Base-by-base conservation (phyloP, 2,797 vertebrate genomes). In the Emydoidea blandingii region DNA sequence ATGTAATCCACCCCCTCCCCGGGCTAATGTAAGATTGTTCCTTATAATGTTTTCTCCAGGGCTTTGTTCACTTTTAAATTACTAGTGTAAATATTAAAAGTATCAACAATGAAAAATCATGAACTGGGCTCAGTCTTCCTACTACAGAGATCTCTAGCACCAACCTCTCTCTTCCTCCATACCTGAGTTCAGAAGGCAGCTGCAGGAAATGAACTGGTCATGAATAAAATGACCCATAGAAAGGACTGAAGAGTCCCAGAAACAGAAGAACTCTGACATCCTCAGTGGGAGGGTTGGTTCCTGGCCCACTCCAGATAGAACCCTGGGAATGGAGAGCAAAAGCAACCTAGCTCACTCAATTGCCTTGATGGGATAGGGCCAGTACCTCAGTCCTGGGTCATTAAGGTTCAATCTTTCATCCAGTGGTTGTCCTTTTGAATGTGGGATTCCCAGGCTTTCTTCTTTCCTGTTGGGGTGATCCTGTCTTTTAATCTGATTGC, bases 271-370 rank as follows among this genome's bases (percentile, higher is more conserved):
- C 3, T 76, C 0, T 0, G 25, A 37, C 5, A 21, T 23, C 65
- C 65, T 72, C 9, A 12, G 49, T 54, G 56, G 56, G 53, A 50
- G 4, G 4, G 18, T 49, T 0, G 18, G 34, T 15, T 57, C 79
- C 86, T 0, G 0, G 3, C 74, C 62, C 3, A n/a, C 65, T 14
- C 57, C 0, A 41, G 4, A 41, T 44, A 41, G 78, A 41, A 31
- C 59, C n/a, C 4, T 65, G 1, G 29, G 79, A 12, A 1, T 4
- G 52, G 31, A 21, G 41, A 85, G 1, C 56, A 12, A 81, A 62
- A 3, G 1, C 10, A 3, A 23, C 1, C 49, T 44, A 4, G 0
- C 1, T 3, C 37, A 1, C 34, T 5, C 34, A 49, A 2, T 10
- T 56, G 19, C 25, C 37, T 21, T 2, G 47, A 49, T 9, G 78